Conservation (phyloP, 2,888 invertebrate genomes). For the Ditylenchus weischeri region DNA sequence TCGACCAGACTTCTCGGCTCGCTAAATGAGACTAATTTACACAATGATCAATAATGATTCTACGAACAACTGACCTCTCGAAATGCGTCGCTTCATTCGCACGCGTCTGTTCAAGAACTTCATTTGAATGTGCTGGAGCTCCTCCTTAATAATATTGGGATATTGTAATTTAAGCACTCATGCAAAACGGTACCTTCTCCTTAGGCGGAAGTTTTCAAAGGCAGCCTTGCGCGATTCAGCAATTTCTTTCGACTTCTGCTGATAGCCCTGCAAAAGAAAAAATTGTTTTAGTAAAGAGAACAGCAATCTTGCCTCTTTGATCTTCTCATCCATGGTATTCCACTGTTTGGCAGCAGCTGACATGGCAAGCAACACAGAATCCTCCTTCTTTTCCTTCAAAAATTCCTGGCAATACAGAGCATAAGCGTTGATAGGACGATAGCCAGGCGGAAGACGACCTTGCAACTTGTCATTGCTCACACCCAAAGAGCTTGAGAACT, state of each 20-base stretch:
- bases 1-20: no score
- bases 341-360: not conserved
- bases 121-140: no score
- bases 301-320: not conserved
- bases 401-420: constrained; percentile 9
- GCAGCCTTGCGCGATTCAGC: not conserved
- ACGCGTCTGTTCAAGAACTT: no score
- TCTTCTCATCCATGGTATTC: constrained; percentile 6
- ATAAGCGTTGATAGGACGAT: constrained; percentile 5
- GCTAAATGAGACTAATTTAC: no score
- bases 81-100: no score
- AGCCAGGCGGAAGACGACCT: constrained; percentile 14
- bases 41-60: no score
- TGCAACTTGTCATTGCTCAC: not conserved
- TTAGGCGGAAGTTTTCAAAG: constrained; percentile 1
- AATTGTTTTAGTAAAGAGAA: not conserved
- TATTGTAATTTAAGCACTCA: no score
- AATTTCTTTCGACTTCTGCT: constrained; percentile 5
- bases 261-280: constrained; percentile 1
- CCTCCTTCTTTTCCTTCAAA: not conserved
- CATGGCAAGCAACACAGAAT: not conserved
- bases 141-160: no score
- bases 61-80: no score
- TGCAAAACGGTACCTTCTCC: not conserved
- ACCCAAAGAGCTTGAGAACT: no score